A percentile compares a stretch with the other conserved stretches of the same genome.
Evolutionary conservation across 1,140 invertebrate species (phyloP).

Genomic region (Drosophila nigrodunni): DNA sequence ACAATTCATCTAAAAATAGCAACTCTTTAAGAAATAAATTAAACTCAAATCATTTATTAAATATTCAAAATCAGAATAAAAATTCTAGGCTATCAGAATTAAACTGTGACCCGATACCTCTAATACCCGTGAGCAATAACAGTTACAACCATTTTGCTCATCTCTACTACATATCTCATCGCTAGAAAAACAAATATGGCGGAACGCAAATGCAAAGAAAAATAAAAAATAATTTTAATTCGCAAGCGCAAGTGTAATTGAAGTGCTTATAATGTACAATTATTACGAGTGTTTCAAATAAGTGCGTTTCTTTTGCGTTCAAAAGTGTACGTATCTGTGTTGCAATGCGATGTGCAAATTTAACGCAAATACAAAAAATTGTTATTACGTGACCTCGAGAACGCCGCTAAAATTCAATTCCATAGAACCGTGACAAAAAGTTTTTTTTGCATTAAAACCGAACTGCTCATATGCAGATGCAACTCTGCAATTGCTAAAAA

Average conservation of each 20-base stretch:
- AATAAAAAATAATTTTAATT: slow-evolving; percentile 47
- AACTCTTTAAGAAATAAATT: too few species aligned
- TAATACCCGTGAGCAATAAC: slow-evolving; percentile 5
- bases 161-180: slow-evolving; percentile 32
- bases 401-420: slow-evolving; percentile 58
- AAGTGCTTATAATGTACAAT: slow-evolving; percentile 2
- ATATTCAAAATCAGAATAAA: too few species aligned
- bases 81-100: too few species aligned
- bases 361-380: slow-evolving; percentile 42
- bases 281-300: slow-evolving; percentile 4
- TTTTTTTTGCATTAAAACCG: slow-evolving; percentile 11
- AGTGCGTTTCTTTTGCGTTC: background rate
- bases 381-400: slow-evolving; percentile 51
- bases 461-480: slow-evolving; percentile 4
- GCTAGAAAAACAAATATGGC: slow-evolving; percentile 74
- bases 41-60: too few species aligned
- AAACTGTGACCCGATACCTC: background rate
- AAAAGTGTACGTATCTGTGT: slow-evolving; percentile 13
- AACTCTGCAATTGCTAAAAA: slow-evolving; percentile 11
- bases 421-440: slow-evolving; percentile 41
- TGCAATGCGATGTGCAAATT: slow-evolving; percentile 56
- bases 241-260: slow-evolving; percentile 7
- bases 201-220: slow-evolving; percentile 66
- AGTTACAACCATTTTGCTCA: slow-evolving; percentile 24
- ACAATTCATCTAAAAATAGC: too few species aligned